Evolutionary conservation across 2,113 vertebrate genomes (phyloP), one percentile per base, ranked within the genome.

Genomic region (Barbus barbus): DNA sequence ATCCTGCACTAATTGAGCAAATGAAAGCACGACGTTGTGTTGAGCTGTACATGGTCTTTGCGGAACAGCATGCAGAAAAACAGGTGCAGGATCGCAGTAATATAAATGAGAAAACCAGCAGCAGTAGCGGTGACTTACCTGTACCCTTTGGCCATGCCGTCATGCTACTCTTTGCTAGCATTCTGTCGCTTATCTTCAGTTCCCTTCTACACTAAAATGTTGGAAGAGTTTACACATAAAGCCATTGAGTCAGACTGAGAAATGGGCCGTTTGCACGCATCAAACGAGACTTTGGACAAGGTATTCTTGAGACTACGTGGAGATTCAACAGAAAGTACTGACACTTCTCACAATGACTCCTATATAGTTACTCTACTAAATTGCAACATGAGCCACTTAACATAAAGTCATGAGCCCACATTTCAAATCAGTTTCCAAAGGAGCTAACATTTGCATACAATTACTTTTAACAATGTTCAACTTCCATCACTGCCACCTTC

Each of bases 1-100:
- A 94, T 76, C 94, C 94, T 0, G 92, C 89, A 8, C 88, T 95
- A 78, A 93, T 94, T 1, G 82, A 91, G 26, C 94, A 94, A 88
- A 11, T 94, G 78, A 94, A 93, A 83, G 89, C 88, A 9, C 90
- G 88, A 24, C 93, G 84, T 61, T 95, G 94, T 26, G 51, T 93
- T 8, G 92, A 93, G 78, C 84, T 89, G 24, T 95, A 94, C 85
- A 88, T 94, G 48, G 87, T 81, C 71, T 90, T 91, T 56, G 90
- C 91, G 14, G 93, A 93, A 75, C 61, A 71, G 3, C 88, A 84
- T 44, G 89, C 94, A 38, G 1, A 93, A 38, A 92, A 81, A 22
- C 89, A 90, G 82, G 22, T 28, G 11, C 87, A 84, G 18, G 4
- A 1, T 8, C 60, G 18, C 8, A 80, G 14, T 44, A 20, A 87